Base-by-base conservation (phyloP, 2,888 invertebrate species). In the Caradrina clavipalpis region DNA sequence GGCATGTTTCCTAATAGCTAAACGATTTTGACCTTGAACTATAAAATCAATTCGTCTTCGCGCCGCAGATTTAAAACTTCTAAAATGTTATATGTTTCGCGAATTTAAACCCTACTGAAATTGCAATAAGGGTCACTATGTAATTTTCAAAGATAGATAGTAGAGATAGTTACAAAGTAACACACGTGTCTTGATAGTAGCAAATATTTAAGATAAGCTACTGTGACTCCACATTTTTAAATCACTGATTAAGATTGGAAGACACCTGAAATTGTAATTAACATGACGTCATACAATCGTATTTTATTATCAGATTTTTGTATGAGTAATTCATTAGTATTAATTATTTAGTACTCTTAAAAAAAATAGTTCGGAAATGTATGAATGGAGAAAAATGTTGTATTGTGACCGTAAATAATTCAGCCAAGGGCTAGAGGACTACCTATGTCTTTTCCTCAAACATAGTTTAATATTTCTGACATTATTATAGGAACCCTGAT, bases 1-100 rank as follows among this genome's bases (percentile, higher is more conserved):
- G 17, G 5, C 5, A 0, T 26, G 42, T 49, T 53, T 56, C 56
- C 42, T 19, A 57, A 22, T 17, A 51, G 49, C 11, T 45, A 10
- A 72, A 68, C 55, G 7, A 26, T 21, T 10, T 22, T 68, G 68
- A 63, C 80, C 81, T 81, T 81, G 73, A 57, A 78, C 39, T 55
- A 13, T 42, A 31, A 74, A 79, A 69, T 61, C 70, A 59, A 60
- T 76, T 57, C 51, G n/a, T 55, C 59, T 50, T 73, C 69, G 35
- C 45, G 64, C 63, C 50, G n/a, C 17, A 35, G 55, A 47, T 58
- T 68, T 22, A 3, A 57, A 56, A 60, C 5, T 0, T 19, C 11
- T 5, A 35, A 11, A 59, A 17, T 17, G 2, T 21, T 15, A 3
- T 15, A 19, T 31, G 22, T 0, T 22, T 57, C 19, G 35, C 19